A percentile compares a stretch with the other conserved stretches of the same genome.
These are phyloP conservation scores for Rhinella marina DNA, from an alignment of 2,797 vertebrate species.

Conservation along the genomic window DNA sequence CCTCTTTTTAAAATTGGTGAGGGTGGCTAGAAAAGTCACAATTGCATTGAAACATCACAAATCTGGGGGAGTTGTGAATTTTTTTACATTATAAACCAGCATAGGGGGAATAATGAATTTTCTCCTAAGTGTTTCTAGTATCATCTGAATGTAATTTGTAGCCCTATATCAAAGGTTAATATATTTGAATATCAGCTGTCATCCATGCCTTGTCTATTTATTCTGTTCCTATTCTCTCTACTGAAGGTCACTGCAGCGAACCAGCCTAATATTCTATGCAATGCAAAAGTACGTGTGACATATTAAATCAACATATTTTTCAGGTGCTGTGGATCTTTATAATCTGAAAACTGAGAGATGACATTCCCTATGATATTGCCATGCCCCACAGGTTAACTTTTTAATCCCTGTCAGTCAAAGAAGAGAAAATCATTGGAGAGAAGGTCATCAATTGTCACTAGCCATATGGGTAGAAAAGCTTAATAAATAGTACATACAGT, in stretches of 20 bases:
- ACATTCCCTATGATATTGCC: conserved; percentile 14
- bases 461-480: not conserved
- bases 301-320: conserved; percentile 11
- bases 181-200: not conserved
- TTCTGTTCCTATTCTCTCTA: not conserved
- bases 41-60: no score
- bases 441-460: not conserved
- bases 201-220: not conserved
- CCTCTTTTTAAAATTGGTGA: no score
- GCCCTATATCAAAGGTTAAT: not conserved
- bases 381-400: conserved; percentile 1
- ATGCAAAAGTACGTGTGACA: not conserved
- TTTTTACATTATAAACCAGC: no score
- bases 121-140: no score
- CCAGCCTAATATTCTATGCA: not conserved
- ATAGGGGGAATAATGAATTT: no score
- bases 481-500: conserved; percentile 6
- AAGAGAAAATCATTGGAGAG: not conserved
- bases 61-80: no score
- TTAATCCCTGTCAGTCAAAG: conserved; percentile 7
- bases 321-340: not conserved
- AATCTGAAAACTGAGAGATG: not conserved
- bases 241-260: not conserved
- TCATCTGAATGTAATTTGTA: not conserved
- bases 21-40: no score